Evolutionary conservation across 2,888 invertebrate genomes (phyloP).

Genomic region (Acleris cristana): DNA sequence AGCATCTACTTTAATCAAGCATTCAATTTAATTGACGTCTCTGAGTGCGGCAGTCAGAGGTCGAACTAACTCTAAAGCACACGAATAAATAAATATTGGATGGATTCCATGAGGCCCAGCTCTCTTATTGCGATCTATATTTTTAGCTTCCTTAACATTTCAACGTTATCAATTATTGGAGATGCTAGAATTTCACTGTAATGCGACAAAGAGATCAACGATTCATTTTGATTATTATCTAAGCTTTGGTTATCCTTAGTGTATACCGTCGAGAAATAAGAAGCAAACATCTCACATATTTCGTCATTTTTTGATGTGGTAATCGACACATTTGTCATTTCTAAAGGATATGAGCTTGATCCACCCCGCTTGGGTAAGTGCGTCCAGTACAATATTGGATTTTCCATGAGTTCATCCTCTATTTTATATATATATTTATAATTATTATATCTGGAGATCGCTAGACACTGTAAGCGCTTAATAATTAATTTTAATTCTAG

Average conservation of each 20-base stretch:
- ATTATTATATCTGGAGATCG: background rate
- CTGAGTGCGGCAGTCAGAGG: no score
- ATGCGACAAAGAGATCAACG: background rate
- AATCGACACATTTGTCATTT: constrained; percentile 40
- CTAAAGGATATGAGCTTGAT: constrained; percentile 34
- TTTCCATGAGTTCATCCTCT: constrained; percentile 13
- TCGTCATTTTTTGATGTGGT: constrained; percentile 14
- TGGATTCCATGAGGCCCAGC: background rate
- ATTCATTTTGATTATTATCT: background rate
- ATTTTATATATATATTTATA: constrained; percentile 13
- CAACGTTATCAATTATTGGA: background rate
- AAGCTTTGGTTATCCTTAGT: background rate
- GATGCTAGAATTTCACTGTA: background rate
- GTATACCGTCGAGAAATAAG: background rate
- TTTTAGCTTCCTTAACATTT: background rate
- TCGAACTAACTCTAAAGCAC: background rate
- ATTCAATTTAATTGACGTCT: no score
- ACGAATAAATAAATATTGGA: background rate
- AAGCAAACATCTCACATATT: constrained; percentile 3
- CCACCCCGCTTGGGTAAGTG: constrained; percentile 30
- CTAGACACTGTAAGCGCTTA: background rate
- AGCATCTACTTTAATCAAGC: no score
- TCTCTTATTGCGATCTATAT: background rate
- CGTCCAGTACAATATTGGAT: constrained; percentile 35
- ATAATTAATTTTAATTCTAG: constrained; percentile 20